Conservation (phyloP, 2,113 vertebrate genomes). For the Larimichthys crocea region DNA sequence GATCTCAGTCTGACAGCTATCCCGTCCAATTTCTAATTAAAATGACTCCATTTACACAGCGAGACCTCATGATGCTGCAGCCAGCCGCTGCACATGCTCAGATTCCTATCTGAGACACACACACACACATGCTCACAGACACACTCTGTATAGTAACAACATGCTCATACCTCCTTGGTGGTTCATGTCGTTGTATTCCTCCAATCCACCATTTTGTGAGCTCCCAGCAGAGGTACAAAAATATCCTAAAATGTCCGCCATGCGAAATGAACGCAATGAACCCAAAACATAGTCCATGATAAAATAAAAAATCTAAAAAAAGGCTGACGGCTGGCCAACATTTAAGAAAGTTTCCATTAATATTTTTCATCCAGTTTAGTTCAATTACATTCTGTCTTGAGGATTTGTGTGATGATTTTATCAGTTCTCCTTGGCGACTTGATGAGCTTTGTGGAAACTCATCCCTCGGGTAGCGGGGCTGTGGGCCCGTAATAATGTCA, state of each 20-base stretch:
- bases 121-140: slow-evolving; percentile 25
- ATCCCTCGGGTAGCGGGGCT: slow-evolving; percentile 50
- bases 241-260: slow-evolving; percentile 72
- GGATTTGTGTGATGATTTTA: slow-evolving; percentile 52
- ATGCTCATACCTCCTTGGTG: slow-evolving; percentile 59
- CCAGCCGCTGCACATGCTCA: slow-evolving; percentile 3
- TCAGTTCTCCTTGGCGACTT: slow-evolving; percentile 57
- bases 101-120: neutral
- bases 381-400: slow-evolving; percentile 31
- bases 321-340: neutral
- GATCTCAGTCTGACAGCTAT: neutral
- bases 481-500: slow-evolving; percentile 64
- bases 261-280: slow-evolving; percentile 15
- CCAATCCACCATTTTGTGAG: slow-evolving; percentile 75
- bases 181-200: slow-evolving; percentile 35
- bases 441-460: slow-evolving; percentile 65
- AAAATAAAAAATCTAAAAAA: neutral
- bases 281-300: neutral
- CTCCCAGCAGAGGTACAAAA: slow-evolving; percentile 26
- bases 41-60: slow-evolving; percentile 6
- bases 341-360: slow-evolving; percentile 6
- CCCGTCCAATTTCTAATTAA: neutral
- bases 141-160: neutral
- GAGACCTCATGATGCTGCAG: slow-evolving; percentile 14
- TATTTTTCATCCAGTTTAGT: slow-evolving; percentile 17